Conservation (phyloP, 2,797 vertebrate genomes). For the Tarsius wallacei region DNA sequence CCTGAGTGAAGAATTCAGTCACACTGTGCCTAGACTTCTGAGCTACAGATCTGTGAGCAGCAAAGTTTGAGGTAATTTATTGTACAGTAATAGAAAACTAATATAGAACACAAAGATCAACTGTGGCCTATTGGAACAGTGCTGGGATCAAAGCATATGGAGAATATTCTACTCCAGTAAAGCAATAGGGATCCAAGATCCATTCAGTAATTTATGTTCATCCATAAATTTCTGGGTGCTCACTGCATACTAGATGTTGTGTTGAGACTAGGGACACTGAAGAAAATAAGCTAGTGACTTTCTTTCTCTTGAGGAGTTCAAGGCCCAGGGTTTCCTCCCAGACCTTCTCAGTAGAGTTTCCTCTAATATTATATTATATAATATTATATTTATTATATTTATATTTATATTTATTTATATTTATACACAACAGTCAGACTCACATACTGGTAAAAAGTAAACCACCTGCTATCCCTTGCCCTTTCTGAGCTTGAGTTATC, state of each 20-base stretch:
- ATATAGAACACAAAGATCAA: neutral
- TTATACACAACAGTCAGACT: constrained; percentile 26
- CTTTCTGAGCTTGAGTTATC: neutral
- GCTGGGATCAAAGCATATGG: neutral
- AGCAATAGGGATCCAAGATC: neutral
- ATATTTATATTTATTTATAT: too few relatives aligned
- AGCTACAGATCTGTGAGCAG: neutral
- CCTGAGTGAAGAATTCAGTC: neutral
- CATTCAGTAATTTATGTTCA: neutral
- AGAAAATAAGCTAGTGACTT: constrained; percentile 1
- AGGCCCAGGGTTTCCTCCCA: neutral
- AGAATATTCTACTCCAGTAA: neutral
- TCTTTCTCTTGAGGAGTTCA: neutral
- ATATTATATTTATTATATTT: too few relatives aligned
- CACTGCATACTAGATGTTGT: neutral
- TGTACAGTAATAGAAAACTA: neutral
- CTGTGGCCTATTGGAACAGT: constrained; percentile 18
- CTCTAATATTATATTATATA: neutral
- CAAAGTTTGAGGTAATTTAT: neutral
- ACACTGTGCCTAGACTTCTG: neutral
- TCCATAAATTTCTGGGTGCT: neutral
- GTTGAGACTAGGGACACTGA: neutral
- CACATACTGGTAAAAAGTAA: neutral
- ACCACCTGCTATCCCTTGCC: neutral
- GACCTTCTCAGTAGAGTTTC: neutral